Conservation (phyloP, 2,797 vertebrate genomes). For the Dryobates pubescens region DNA sequence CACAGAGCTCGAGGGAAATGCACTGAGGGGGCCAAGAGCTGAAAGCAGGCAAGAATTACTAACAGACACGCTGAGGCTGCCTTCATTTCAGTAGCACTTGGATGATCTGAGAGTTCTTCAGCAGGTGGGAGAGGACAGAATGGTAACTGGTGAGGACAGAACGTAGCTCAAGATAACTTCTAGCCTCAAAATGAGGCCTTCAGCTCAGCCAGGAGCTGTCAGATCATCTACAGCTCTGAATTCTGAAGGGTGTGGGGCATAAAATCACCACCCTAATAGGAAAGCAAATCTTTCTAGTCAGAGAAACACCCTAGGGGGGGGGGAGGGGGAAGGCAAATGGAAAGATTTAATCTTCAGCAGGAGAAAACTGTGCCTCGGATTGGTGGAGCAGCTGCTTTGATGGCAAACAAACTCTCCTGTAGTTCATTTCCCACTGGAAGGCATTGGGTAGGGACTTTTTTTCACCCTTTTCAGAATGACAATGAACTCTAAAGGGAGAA, state of each 20-base stretch:
- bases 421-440: background rate
- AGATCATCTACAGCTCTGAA: background rate
- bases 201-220: background rate
- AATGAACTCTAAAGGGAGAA: background rate
- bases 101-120: background rate
- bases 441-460: background rate
- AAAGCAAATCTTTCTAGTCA: background rate
- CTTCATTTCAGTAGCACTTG: background rate
- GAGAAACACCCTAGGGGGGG: background rate
- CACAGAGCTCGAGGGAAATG: background rate
- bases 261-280: background rate
- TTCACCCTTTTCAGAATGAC: background rate
- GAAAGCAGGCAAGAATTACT: background rate
- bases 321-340: background rate
- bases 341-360: background rate
- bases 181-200: background rate
- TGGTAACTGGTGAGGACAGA: background rate
- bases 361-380: background rate
- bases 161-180: background rate
- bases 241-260: background rate
- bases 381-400: background rate
- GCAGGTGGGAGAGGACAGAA: background rate
- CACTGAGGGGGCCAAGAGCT: background rate
- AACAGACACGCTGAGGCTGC: background rate
- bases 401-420: background rate